Base-by-base conservation (phyloP, 1,140 invertebrate genomes). In the Papilio machaon region DNA sequence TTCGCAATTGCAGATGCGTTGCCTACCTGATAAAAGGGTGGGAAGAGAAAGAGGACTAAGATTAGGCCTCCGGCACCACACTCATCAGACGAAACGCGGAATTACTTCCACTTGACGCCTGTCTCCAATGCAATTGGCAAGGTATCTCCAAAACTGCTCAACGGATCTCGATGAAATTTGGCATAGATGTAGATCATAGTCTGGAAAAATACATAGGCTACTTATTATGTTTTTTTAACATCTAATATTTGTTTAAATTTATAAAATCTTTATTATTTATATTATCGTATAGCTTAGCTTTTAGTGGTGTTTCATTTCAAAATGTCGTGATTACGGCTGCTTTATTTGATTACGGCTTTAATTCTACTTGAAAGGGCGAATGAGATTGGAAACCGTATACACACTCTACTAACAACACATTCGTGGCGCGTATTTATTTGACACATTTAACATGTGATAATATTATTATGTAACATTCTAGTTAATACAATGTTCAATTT, bases 341-440 rank as follows among this genome's bases (percentile, higher is more conserved):
- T 85, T 87, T 87, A 87, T 87, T 86, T 86, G 85, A 87, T 87
- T 85, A 86, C 81, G 58, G 82, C 73, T 81, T 80, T 84, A 84
- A 85, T 85, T 83, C 81, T 64, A 80, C 80, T 76, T 82, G 82
- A 85, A 85, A 82, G 82, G 84, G 83, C 64, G 73, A 85, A 83
- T 83, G 84, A 84, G 86, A 86, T 87, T 86, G 85, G 80, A 82
- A 83, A 79, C 46, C 74, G 60, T 80, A 80, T 81, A 78, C 81
- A 58, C 35, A 38, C n/a, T 79, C 54, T 74, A 60, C 23, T 30
- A 30, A 79, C 82, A 64, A 64, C 64, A 38, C 52, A 64, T 81
- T 81, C 82, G 80, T 70, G 67, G 80, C 81, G 75, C 54, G 81
- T 80, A 83, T 85, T 84, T 85, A 85, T 84, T 81, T 78, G 52